Evolutionary conservation across 2,888 invertebrate genomes (phyloP).

Genomic region (Epistrophe grossulariae): DNA sequence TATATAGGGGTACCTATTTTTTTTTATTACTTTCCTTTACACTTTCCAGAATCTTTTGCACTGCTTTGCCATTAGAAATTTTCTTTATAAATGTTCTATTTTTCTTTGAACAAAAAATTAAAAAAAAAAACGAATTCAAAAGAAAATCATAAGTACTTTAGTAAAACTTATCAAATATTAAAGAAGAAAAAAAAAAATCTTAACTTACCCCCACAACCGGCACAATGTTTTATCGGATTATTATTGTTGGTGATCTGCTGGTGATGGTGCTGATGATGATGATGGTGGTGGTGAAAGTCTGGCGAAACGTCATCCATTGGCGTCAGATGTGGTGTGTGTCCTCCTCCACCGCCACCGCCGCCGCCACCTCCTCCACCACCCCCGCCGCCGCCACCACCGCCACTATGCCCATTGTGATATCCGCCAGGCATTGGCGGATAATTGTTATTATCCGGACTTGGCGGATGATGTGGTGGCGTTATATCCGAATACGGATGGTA

Average conservation of each 20-base stretch:
- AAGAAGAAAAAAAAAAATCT: neutral
- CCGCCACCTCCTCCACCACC: conserved; percentile 69
- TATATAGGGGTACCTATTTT: neutral
- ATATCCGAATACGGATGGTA: conserved; percentile 94
- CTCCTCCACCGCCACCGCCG: conserved; percentile 74
- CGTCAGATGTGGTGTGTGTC: conserved; percentile 81
- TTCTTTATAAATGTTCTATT: neutral
- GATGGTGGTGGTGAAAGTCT: conserved; percentile 80
- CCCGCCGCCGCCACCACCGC: conserved; percentile 81
- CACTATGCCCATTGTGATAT: conserved; percentile 84
- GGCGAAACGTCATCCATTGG: conserved; percentile 82
- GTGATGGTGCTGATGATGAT: conserved; percentile 79
- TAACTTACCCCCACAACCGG: conserved; percentile 91
- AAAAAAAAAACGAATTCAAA: neutral
- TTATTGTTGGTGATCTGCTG: conserved; percentile 82
- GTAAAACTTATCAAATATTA: conserved; percentile 10
- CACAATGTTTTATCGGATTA: conserved; percentile 90
- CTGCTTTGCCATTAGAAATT: neutral
- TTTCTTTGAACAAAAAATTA: neutral
- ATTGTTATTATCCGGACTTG: conserved; percentile 90
- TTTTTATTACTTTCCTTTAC: neutral
- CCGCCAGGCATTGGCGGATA: conserved; percentile 85
- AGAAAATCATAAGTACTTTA: neutral
- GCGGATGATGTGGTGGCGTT: conserved; percentile 89
- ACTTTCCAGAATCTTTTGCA: neutral